Evolutionary conservation across 2,888 invertebrate genomes (phyloP), one percentile per base, ranked within the genome.

Genomic region (Busseola fusca): DNA sequence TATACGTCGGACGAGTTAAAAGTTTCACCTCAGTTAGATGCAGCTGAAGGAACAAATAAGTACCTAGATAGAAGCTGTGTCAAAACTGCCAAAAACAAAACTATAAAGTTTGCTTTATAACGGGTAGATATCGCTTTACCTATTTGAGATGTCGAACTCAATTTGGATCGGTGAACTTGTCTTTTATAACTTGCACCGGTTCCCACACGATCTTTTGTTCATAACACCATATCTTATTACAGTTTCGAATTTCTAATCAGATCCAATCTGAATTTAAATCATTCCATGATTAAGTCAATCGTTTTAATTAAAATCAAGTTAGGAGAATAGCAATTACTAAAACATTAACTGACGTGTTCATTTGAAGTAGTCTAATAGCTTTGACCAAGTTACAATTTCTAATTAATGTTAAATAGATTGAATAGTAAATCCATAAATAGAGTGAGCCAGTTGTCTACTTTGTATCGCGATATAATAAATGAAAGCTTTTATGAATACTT

Each of bases 81-180:
- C 95, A 94, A 93, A 95, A 95, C 95, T 95, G 95, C 93, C 95
- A 95, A 96, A 96, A 96, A 96, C 96, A 96, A 96, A 95, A 95
- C 96, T 94, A 96, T 96, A 96, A 96, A 96, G 93, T 95, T 95
- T 91, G 93, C 91, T 93, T 92, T 92, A 94, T 93, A 94, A 91
- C 94, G 88, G 92, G 89, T 91, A 91, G 94, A 94, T 94, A 94
- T 91, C 94, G 90, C 86, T 94, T 94, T 94, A 94, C 95, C 95
- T 94, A 91, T 94, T 94, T 91, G 92, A 92, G 87, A 94, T 94
- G 94, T 95, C 95, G 84, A 89, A 94, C 92, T 95, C 94, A 92
- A 94, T 95, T 94, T 92, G 88, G 92, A 91, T 91, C 87, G 87
- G 86, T 84, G 87, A 83, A 87, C 87, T 90, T 83, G 79, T 87